Percentiles rank a stretch among this genome's conserved stretches.
Evolutionary conservation across 2,797 vertebrate genomes (phyloP).

Genomic region (Petrocephalus sullivani): DNA sequence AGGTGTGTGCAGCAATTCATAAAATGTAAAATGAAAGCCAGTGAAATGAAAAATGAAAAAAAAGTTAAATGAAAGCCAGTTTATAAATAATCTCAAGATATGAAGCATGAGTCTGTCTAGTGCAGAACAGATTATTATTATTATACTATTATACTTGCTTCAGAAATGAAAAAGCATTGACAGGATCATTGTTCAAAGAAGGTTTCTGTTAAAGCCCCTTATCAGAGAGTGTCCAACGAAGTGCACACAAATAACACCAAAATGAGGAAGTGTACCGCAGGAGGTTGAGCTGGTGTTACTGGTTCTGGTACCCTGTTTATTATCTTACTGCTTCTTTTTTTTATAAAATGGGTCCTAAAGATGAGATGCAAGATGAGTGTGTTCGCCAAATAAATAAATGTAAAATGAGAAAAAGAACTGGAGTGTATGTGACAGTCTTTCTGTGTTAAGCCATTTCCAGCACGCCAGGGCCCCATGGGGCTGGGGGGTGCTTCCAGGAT

Average conservation of each 20-base stretch:
- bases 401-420: not conserved
- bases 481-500: not conserved
- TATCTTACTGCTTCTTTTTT: conserved; percentile 5
- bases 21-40: not conserved
- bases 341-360: not conserved
- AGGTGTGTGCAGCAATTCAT: not conserved
- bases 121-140: not conserved
- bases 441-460: not conserved
- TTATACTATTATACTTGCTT: not conserved
- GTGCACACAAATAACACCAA: not conserved
- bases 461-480: not conserved
- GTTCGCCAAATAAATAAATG: not conserved
- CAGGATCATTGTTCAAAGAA: not conserved
- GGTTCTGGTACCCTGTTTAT: not conserved
- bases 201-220: not conserved
- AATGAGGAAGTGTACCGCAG: not conserved
- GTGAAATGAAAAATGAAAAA: not conserved
- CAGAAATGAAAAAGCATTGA: not conserved
- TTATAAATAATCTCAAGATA: not conserved
- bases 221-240: not conserved
- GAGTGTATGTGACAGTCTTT: not conserved
- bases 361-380: not conserved
- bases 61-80: no score
- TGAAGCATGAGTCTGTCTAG: not conserved
- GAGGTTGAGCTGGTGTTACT: not conserved